Evolutionary conservation across 2,888 invertebrate species (phyloP), one percentile per base, ranked within the genome.

Genomic region (Microctonus brassicae): DNA sequence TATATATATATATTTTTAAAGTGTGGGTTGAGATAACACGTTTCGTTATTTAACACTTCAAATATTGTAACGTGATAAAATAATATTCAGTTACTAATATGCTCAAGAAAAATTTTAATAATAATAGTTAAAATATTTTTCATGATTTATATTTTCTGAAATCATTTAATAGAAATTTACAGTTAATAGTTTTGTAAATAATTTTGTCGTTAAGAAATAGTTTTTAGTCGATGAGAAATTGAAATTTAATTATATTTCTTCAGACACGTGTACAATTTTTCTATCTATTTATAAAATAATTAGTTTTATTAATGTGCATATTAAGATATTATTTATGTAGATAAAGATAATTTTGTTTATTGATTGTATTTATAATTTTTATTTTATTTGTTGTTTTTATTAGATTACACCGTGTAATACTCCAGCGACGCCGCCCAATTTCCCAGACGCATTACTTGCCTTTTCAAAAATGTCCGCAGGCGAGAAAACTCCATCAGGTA

Each of bases 381-480:
- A n/a, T n/a, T n/a, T 47, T 47, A 17, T 17, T 42, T 36, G 63
- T 62, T 71, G 36, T 70, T 67, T 69, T 74, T 89, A 79, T 88
- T 90, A 96, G 88, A 95, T 95, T 91, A 96, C 97, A 64, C 97
- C 97, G 22, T 96, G 96, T 83, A 97, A 97, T 88, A 97, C 97
- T 71, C 97, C 97, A 66, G 97, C 97, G 64, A 97, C 97, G 61
- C 97, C 97, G 60, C 97, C 97, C 36, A 97, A 96, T 88, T 97
- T 97, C 86, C 97, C 97, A 3, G 97, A 97, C 85, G 94, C 97
- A 29, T 89, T 97, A 76, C 90, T 95, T 76, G 96, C 96, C 67
- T 95, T 97, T 87, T 95, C 96, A 11, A 94, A 96, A 85, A 91
- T 97, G 90, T 95, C 95, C 26, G 94, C 96, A 67, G 90, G 91